Percentiles rank a stretch among this genome's conserved stretches.
These are phyloP conservation scores for Oncopeltus fasciatus DNA, from an alignment of 1,140 invertebrate genomes.

Conservation along the genomic window DNA sequence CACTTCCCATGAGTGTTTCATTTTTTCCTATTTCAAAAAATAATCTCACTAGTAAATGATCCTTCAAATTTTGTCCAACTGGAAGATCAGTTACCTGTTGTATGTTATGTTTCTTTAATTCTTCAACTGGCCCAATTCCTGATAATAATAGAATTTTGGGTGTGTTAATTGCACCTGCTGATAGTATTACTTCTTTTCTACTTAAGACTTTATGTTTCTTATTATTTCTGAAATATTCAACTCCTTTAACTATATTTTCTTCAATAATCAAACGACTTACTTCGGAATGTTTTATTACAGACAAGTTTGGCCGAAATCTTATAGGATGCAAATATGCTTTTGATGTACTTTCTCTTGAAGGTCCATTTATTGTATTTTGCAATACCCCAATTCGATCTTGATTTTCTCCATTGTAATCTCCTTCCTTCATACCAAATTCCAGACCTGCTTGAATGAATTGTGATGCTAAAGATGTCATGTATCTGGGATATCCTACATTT, in stretches of 20 bases:
- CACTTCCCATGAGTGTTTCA: background rate
- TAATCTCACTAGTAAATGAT: slow-evolving; percentile 34
- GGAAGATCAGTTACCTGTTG: slow-evolving; percentile 43
- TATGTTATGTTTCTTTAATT: slow-evolving; percentile 51
- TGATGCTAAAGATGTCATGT: background rate
- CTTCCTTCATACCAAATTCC: background rate
- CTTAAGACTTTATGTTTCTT: slow-evolving; percentile 28
- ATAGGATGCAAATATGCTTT: slow-evolving; percentile 27
- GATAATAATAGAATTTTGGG: slow-evolving; percentile 59
- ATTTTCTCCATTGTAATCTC: slow-evolving; percentile 9
- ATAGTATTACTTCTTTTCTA: slow-evolving; percentile 52
- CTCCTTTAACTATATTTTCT: slow-evolving; percentile 28
- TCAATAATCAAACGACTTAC: slow-evolving; percentile 46
- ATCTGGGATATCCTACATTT: background rate
- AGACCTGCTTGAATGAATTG: background rate
- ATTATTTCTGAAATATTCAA: slow-evolving; percentile 29
- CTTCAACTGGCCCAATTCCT: slow-evolving; percentile 51
- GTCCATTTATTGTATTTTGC: background rate
- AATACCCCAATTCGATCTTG: background rate
- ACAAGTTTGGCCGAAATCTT: slow-evolving; percentile 37
- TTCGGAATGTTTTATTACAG: slow-evolving; percentile 36
- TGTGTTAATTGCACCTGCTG: slow-evolving; percentile 49
- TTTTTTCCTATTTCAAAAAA: background rate
- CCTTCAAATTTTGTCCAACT: slow-evolving; percentile 69
- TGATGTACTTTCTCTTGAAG: slow-evolving; percentile 3